Conservation (phyloP, 2,797 vertebrate genomes). For the Pangasius mekongensis region DNA sequence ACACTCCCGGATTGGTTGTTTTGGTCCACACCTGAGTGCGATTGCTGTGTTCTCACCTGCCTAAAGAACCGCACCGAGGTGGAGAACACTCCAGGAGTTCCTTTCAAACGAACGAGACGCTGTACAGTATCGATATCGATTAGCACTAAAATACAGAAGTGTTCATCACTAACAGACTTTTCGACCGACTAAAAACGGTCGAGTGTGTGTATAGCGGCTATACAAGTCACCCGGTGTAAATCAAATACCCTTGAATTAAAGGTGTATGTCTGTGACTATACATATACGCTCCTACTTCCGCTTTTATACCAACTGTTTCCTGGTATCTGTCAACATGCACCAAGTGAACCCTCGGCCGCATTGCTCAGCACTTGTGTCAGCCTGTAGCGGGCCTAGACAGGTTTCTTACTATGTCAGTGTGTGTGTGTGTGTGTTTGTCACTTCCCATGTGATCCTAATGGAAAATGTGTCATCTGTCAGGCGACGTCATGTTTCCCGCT, state of each 20-base stretch:
- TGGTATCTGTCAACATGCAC: neutral
- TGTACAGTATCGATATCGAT: neutral
- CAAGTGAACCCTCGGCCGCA: neutral
- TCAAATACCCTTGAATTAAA: neutral
- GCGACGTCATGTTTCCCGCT: constrained; percentile 14
- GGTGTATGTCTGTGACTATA: constrained; percentile 14
- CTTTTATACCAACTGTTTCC: constrained; percentile 43
- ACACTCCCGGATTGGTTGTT: neutral
- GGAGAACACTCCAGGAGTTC: neutral
- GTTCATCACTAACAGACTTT: neutral
- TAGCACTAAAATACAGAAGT: neutral
- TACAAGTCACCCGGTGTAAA: neutral
- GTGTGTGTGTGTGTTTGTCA: constrained; percentile 12
- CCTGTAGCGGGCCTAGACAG: neutral
- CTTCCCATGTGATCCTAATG: constrained; percentile 44
- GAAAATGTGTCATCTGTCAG: constrained; percentile 44
- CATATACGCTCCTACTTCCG: constrained; percentile 16
- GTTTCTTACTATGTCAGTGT: neutral
- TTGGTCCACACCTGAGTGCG: neutral
- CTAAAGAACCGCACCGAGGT: neutral
- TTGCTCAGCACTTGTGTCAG: constrained; percentile 40
- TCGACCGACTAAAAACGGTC: neutral
- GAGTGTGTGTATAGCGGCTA: neutral
- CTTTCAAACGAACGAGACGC: neutral
- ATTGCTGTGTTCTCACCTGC: neutral